Base-by-base conservation (phyloP, 2,113 vertebrate genomes). In the Corydoras maculifer region DNA sequence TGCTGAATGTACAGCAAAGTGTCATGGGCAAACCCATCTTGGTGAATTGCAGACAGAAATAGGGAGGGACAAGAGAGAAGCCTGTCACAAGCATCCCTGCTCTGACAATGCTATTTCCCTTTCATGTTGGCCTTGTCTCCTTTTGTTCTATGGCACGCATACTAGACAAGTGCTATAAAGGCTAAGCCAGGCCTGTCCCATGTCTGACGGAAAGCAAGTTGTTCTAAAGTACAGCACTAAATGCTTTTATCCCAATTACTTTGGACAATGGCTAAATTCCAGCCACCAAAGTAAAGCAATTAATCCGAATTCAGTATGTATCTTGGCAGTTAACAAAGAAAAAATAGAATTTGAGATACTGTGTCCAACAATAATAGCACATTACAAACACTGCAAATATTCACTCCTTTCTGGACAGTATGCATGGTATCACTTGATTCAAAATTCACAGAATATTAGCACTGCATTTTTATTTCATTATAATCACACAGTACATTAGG, bases 61-160 rank as follows among this genome's bases (percentile, higher is more conserved):
- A 62, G 75, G 78, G 79, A 67, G 69, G 80, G 77, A 63, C 59
- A 68, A 60, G 55, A 66, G 74, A 77, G 78, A 78, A 80, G 72
- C 76, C 81, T 69, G 64, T 50, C 82, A 31, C 0, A 79, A 11
- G 32, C 53, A 63, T 63, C 69, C 53, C 1, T 29, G 35, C 69
- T 63, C 51, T 29, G 72, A 72, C 63, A 74, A 50, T 25, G 12
- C 30, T 53, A 59, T 14, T 60, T 53, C 43, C 57, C 71, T 77
- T 69, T 72, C 70, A 58, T 65, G 59, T 63, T 58, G 64, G 31
- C 58, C 62, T 49, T 50, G 59, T 61, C 63, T 59, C 55, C 65
- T 18, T 58, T 12, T 58, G 53, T 62, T 9, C 31, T 69, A 49
- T 69, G 53, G 9, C 55, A 58, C 31, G 55, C 32, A 65, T 64